These are phyloP conservation scores for Cryptomyrus ogoouensis DNA, from an alignment of 2,113 vertebrate species.

Conservation along the genomic window DNA sequence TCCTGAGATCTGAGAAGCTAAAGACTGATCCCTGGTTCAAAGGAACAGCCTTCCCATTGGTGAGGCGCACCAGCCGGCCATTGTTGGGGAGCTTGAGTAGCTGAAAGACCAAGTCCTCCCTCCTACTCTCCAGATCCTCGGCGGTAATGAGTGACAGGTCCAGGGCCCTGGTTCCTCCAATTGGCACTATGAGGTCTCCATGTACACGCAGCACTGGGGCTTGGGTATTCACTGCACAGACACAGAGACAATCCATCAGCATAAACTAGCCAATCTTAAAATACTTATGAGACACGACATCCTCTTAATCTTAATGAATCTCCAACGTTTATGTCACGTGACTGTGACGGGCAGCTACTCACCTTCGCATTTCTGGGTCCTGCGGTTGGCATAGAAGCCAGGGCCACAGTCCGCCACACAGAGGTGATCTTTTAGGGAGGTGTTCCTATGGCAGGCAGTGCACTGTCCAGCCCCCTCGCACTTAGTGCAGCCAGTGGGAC, in stretches of 20 bases:
- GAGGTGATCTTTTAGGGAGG: slow-evolving; percentile 62
- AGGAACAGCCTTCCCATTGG: slow-evolving; percentile 37
- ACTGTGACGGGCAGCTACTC: not conserved
- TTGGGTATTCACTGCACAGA: slow-evolving; percentile 53
- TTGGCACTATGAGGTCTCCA: slow-evolving; percentile 66
- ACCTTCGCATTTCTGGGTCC: slow-evolving; percentile 72
- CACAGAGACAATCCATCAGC: not conserved
- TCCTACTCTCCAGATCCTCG: slow-evolving; percentile 42
- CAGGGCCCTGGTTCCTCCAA: slow-evolving; percentile 64
- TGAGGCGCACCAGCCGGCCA: slow-evolving; percentile 59
- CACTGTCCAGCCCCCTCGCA: slow-evolving; percentile 63
- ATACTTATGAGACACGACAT: not conserved
- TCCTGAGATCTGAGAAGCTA: slow-evolving; percentile 62
- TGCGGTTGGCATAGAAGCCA: slow-evolving; percentile 61
- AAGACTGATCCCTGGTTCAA: slow-evolving; percentile 63
- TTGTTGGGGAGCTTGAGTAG: slow-evolving; percentile 64
- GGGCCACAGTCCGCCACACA: slow-evolving; percentile 73
- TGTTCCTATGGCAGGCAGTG: slow-evolving; percentile 56
- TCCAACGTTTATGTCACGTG: not conserved
- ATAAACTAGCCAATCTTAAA: not conserved
- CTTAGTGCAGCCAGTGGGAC: slow-evolving; percentile 69
- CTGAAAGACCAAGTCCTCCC: slow-evolving; percentile 55
- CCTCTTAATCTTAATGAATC: not conserved
- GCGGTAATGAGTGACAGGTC: slow-evolving; percentile 55
- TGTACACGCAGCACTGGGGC: slow-evolving; percentile 53